These are phyloP conservation scores for Volucella inanis DNA, from an alignment of 2,888 invertebrate species.

Conservation along the genomic window DNA sequence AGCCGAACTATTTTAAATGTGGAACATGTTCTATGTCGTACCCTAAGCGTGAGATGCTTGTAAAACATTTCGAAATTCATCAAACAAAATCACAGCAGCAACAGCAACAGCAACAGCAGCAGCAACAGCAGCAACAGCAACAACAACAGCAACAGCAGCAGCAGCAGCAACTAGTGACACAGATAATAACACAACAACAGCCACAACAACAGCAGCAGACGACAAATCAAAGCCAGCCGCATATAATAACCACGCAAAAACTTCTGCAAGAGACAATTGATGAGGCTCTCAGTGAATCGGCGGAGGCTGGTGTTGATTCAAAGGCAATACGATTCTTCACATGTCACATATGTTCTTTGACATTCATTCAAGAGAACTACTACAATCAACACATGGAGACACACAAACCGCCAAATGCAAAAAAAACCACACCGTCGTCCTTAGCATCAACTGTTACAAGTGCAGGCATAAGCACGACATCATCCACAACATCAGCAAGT, in stretches of 20 bases:
- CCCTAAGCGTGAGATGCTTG: conserved; percentile 81
- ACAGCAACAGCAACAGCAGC: conserved; percentile 75
- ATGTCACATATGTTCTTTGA: conserved; percentile 83
- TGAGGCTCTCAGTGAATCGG: conserved; percentile 82
- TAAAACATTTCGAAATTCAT: conserved; percentile 83
- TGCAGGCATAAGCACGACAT: conserved; percentile 56
- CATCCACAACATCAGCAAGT: conserved; percentile 59
- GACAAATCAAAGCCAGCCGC: conserved; percentile 73
- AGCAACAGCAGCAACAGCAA: conserved; percentile 39
- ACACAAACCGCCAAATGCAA: conserved; percentile 77
- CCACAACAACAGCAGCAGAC: conserved; percentile 70
- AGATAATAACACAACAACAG: conserved; percentile 58
- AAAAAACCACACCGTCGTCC: conserved; percentile 75
- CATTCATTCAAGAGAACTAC: conserved; percentile 83
- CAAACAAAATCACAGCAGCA: conserved; percentile 77
- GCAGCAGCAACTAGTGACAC: conserved; percentile 61
- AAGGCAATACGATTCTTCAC: conserved; percentile 83
- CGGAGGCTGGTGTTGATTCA: conserved; percentile 79
- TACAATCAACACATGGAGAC: conserved; percentile 83
- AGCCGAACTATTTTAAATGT: conserved; percentile 83
- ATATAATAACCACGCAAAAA: conserved; percentile 82
- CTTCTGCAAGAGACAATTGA: conserved; percentile 83
- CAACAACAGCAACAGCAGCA: conserved; percentile 45
- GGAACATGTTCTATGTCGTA: conserved; percentile 82
- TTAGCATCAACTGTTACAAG: conserved; percentile 56